Conservation (phyloP, 2,888 invertebrate genomes). For the Patella pellucida region DNA sequence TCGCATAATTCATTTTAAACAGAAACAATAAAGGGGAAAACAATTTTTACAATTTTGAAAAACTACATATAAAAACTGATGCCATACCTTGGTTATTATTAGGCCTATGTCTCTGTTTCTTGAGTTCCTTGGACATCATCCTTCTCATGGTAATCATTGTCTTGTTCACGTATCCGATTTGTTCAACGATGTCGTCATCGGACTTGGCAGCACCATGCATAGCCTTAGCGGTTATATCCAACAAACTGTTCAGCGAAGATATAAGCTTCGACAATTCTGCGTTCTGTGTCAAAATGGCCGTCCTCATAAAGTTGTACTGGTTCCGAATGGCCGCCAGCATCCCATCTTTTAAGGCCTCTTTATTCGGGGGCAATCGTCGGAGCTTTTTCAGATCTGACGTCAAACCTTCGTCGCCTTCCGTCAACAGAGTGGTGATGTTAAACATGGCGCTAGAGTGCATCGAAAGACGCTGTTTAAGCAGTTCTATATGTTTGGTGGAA, state of each 20-base stretch:
- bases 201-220: constrained; percentile 30
- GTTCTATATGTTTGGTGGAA: constrained; percentile 45
- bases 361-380: constrained; percentile 18
- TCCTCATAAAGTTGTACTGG: constrained; percentile 59
- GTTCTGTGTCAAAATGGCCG: constrained; percentile 54
- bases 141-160: constrained; percentile 34
- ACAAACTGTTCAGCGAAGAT: constrained; percentile 36
- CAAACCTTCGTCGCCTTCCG: constrained; percentile 46
- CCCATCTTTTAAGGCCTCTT: constrained; percentile 41
- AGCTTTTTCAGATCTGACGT: constrained; percentile 48
- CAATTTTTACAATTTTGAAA: not conserved
- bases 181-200: constrained; percentile 18
- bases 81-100: not conserved
- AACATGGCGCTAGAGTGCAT: constrained; percentile 42
- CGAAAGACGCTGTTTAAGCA: constrained; percentile 42
- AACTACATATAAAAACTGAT: not conserved
- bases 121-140: constrained; percentile 32
- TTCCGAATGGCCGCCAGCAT: constrained; percentile 57
- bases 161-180: constrained; percentile 32
- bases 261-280: constrained; percentile 52
- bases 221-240: constrained; percentile 33
- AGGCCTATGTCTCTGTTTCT: constrained; percentile 12
- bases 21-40: not conserved
- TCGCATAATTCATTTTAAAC: not conserved
- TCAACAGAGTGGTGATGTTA: constrained; percentile 47